Percentiles rank a stretch among this genome's conserved stretches.
phyloP scores from a whole-genome alignment of 2,888 invertebrate species.

The Lepidonotus clava region DNA sequence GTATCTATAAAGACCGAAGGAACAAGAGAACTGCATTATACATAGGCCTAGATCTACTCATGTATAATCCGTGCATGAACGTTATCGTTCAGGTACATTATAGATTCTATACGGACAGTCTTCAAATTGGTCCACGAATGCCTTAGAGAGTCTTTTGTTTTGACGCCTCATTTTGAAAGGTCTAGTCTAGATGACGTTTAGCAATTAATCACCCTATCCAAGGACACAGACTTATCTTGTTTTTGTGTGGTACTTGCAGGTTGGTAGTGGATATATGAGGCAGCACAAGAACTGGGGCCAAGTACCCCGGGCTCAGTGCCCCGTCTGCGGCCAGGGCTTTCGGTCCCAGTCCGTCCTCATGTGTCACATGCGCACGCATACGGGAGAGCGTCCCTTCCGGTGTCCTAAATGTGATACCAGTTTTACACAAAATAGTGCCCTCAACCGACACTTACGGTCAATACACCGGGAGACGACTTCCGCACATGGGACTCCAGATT shows the following conservation, averaged over 20 bases:
- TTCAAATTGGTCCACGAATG: no score
- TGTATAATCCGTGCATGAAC: no score
- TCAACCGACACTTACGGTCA: not conserved
- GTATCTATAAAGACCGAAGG: no score
- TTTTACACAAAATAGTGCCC: not conserved
- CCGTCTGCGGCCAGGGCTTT: not conserved
- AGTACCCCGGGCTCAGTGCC: not conserved
- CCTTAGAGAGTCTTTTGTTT: no score
- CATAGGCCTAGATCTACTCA: no score
- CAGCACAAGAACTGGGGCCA: not conserved
- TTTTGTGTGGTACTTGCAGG: not conserved
- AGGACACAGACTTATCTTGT: not conserved
- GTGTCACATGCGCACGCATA: not conserved
- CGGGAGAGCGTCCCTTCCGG: not conserved
- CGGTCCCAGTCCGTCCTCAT: not conserved
- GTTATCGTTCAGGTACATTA: no score
- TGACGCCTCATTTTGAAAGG: no score
- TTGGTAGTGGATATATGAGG: not conserved
- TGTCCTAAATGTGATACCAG: not conserved
- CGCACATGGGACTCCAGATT: no score
- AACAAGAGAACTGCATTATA: no score
- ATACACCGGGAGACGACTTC: not conserved
- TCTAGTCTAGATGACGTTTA: no score
- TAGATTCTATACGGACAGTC: no score
- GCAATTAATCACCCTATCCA: no score